Base-by-base conservation (phyloP, 1,140 invertebrate genomes). In the Tetragonula clypearis region DNA sequence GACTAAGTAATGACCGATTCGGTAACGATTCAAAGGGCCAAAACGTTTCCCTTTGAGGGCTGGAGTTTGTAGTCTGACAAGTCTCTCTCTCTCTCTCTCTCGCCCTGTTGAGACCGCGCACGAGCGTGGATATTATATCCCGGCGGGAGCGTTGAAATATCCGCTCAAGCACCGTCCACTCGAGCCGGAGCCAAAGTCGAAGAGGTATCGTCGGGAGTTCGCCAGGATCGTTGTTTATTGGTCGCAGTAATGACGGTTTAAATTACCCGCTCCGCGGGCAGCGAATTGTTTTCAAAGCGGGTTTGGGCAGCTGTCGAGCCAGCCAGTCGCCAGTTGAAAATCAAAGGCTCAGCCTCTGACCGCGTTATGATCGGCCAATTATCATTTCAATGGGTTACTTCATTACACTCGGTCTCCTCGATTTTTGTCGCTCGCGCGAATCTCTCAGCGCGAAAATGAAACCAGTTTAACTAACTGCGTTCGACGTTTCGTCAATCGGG, bases 171-270 rank as follows among this genome's bases (percentile, higher is more conserved):
- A n/a, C 30, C 81, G 66, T 56, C 75, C 68, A 77, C 85, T 86
- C 85, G 85, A 78, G 66, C 3, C 12, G 5, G 19, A 17, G 55
- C 19, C 55, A 26, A 41, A 41, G 6, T 17, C 15, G 11, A 14
- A 73, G 41, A 79, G 75, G 53, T 69, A 58, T 68, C 82, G 71
- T 71, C 62, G 41, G 41, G 26, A 71, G 56, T 41, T 41, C 41
- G 56, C 56, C 76, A 41, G 62, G n/a, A 80, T 81, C 60, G 66
- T 78, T 87, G 78, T 82, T 87, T 87, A 85, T 81, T 17, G 78
- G 58, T 78, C 5, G 73, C 73, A 81, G 82, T 82, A 85, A 85
- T 68, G 83, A 81, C 83, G 82, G 49, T 30, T 17, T 30, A 53
- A 85, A 87, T 87, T 85, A 66, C 77, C 72, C 41, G 41, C 83